These are phyloP conservation scores for Gallinago media DNA, from an alignment of 2,113 vertebrate genomes.

Conservation along the genomic window DNA sequence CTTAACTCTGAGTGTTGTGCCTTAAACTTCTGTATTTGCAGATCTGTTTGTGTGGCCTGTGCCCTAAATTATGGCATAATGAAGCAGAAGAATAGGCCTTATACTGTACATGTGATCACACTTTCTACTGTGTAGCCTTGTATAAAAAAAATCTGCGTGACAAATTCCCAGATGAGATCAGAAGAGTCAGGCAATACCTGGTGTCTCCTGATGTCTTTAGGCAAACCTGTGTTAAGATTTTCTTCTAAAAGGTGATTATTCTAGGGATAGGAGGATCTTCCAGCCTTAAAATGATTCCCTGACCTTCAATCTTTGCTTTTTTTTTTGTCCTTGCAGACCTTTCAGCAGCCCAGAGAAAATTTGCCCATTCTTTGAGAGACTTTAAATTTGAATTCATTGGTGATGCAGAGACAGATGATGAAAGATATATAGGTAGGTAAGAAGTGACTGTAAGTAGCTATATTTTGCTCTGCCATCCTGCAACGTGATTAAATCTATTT, in stretches of 20 bases:
- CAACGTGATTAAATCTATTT: not conserved
- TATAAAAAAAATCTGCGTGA: not conserved
- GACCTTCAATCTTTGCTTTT: not conserved
- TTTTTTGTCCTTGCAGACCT: slow-evolving; percentile 80
- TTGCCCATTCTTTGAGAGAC: slow-evolving; percentile 92
- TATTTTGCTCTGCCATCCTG: not conserved
- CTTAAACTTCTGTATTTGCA: not conserved
- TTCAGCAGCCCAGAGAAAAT: slow-evolving; percentile 92
- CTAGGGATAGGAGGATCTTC: not conserved
- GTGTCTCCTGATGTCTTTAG: not conserved
- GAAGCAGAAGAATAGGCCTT: not conserved
- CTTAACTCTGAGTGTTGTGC: not conserved
- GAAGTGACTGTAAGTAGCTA: not conserved
- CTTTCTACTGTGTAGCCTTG: not conserved
- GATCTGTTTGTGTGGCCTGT: not conserved
- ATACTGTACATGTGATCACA: not conserved
- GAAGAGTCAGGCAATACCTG: not conserved
- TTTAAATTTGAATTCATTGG: slow-evolving; percentile 98
- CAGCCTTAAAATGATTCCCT: not conserved
- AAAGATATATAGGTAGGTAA: slow-evolving; percentile 91
- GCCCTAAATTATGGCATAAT: not conserved
- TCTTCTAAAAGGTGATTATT: not conserved
- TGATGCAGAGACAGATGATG: slow-evolving; percentile 96
- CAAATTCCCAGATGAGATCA: not conserved
- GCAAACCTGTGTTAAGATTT: not conserved